These are phyloP conservation scores for Odocoileus hemionus DNA, from an alignment of 2,113 vertebrate genomes.

Conservation along the genomic window DNA sequence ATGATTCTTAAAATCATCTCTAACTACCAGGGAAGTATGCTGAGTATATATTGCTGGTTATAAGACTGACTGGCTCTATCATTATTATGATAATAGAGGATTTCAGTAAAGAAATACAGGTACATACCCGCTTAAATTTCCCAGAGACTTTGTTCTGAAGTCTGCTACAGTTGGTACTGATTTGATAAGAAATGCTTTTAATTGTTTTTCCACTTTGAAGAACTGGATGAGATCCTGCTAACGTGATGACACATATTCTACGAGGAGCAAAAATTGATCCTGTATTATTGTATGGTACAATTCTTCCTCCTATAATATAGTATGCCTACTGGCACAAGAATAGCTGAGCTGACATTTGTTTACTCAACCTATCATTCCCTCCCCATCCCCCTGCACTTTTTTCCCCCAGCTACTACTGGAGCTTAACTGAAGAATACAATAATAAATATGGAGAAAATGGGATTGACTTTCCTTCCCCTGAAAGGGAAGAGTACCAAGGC, in stretches of 20 bases:
- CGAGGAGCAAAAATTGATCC: constrained; percentile 28
- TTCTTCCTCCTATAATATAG: neutral
- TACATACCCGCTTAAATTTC: constrained; percentile 94
- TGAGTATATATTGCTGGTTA: neutral
- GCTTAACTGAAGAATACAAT: neutral
- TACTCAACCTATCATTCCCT: neutral
- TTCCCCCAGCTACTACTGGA: neutral
- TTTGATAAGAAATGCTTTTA: constrained; percentile 92
- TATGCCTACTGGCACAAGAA: neutral
- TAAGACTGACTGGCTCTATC: neutral
- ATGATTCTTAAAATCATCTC: neutral
- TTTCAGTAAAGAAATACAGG: neutral
- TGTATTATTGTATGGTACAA: neutral
- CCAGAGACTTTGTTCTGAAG: constrained; percentile 97
- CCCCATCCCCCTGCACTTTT: neutral
- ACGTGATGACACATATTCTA: constrained; percentile 94
- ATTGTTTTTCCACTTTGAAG: constrained; percentile 89
- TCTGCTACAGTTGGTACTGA: constrained; percentile 95
- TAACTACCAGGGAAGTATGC: neutral
- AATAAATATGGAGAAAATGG: neutral
- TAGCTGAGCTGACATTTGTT: neutral
- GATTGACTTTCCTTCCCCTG: neutral
- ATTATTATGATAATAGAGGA: neutral
- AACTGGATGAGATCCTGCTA: constrained; percentile 94
- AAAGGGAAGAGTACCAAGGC: neutral